Evolutionary conservation across 37 sponge, comb jelly and placozoan species (phyloP).

Genomic region (Ephydatia muelleri): DNA sequence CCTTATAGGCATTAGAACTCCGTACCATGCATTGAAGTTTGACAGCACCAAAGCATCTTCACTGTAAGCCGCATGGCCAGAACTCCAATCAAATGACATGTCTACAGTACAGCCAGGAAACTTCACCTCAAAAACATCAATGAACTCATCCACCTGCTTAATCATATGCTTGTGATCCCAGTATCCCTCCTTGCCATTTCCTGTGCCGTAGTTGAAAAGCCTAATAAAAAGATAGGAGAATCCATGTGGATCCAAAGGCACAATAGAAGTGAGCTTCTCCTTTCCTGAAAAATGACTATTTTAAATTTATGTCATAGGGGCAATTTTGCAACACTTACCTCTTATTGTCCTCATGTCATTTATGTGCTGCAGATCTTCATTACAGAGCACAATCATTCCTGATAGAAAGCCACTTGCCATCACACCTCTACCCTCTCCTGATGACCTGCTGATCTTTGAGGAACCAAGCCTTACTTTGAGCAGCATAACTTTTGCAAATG

Average conservation of each 20-base stretch:
- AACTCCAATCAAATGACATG: background rate
- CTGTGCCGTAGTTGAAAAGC: background rate
- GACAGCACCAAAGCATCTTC: background rate
- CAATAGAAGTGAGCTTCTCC: background rate
- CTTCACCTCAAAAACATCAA: background rate
- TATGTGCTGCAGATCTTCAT: background rate
- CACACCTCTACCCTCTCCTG: background rate
- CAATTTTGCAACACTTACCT: background rate
- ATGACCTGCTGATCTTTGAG: background rate
- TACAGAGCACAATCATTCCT: background rate
- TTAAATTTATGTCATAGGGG: background rate
- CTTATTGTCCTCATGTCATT: background rate
- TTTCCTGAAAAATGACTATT: background rate
- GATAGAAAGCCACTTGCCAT: background rate
- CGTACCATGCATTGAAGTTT: background rate
- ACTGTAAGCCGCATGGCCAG: background rate
- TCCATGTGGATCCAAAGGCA: background rate
- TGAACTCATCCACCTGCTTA: background rate
- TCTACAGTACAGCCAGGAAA: background rate
- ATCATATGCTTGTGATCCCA: background rate
- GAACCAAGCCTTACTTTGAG: background rate
- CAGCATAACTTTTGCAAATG: background rate
- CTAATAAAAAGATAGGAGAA: background rate
- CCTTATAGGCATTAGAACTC: background rate
- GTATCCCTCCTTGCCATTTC: background rate